A percentile compares a stretch with the other conserved stretches of the same genome.
phyloP scores from a whole-genome alignment of 1,140 invertebrate genomes.

The Goniozus legneri region DNA sequence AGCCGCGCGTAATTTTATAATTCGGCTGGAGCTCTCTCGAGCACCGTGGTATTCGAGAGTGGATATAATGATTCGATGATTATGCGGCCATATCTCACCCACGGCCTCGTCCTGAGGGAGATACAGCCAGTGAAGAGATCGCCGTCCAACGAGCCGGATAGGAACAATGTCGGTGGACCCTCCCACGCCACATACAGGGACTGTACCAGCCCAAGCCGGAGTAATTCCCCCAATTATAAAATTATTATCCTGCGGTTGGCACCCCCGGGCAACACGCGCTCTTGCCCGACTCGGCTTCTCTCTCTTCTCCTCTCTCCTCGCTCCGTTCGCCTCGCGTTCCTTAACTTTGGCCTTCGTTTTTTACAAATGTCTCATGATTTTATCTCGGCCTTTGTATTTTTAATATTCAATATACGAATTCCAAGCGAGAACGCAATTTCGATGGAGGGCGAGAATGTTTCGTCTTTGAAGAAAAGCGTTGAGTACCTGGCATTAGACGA shows the following conservation, averaged over 20 bases:
- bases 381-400: no score
- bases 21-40: conserved; percentile 31
- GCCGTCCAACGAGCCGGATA: conserved; percentile 30
- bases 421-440: no score
- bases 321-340: conserved; percentile 33
- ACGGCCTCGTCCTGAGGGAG: conserved; percentile 33
- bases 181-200: conserved; percentile 46
- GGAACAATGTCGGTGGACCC: conserved; percentile 47
- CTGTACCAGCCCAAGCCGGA: conserved; percentile 46
- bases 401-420: no score
- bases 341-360: no score
- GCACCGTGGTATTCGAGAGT: conserved; percentile 36
- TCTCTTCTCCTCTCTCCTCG: conserved; percentile 33
- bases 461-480: neutral
- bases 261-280: conserved; percentile 50
- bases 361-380: no score
- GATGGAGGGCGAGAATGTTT: no score
- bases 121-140: conserved; percentile 42
- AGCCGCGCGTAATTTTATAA: conserved; percentile 50
- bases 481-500: neutral
- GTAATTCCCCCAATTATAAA: conserved; percentile 55
- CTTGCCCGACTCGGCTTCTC: conserved; percentile 26
- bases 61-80: conserved; percentile 52
- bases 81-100: conserved; percentile 53
- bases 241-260: conserved; percentile 55